Base-by-base conservation (phyloP, 1,140 invertebrate species). In the Latrodectus geometricus region DNA sequence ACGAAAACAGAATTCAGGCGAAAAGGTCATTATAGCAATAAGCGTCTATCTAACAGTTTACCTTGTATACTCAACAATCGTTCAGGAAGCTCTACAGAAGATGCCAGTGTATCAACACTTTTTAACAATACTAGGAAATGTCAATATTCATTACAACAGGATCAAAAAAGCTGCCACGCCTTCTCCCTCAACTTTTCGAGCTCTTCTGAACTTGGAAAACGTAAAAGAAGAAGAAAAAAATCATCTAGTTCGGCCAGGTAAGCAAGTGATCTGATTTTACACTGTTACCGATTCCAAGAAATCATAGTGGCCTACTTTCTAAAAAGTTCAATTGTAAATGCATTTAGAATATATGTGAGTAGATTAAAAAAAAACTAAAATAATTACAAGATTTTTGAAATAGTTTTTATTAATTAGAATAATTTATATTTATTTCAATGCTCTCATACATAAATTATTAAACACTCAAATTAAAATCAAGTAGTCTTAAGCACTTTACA, bases 171-270 rank as follows among this genome's bases (percentile, higher is more conserved):
- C 8, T 61, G 11, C 17, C 61, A 49, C 50, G 70, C 70, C 23
- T 15, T 72, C 0, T 74, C 69, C 9, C 74, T 21, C 35, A 86
- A 69, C 50, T 23, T 49, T 8, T 86, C 83, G 3, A 78, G 83
- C 70, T 86, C 83, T 5, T 86, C 83, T 1, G 83, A 86, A 11
- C 54, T 72, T 8, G 83, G 74, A 20, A 77, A 9, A 17, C 75
- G 66, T 3, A 86, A 66, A 15, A 73, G 66, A 48, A 52, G 83
- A 12, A 48, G 83, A 9, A 86, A 54, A 20, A 86, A 78, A 74
- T 86, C 83, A 11, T 77, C 83, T 8, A 78, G 83, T 49, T 86
- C 83, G 17, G 76, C 76, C 17, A 86, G 83, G 83, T 86, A 49
- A 70, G 35, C 35, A 35, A 35, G 35, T 35, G 35, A 35, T 35